Base-by-base conservation (phyloP, 2,797 vertebrate genomes). In the Delichon dasypus region DNA sequence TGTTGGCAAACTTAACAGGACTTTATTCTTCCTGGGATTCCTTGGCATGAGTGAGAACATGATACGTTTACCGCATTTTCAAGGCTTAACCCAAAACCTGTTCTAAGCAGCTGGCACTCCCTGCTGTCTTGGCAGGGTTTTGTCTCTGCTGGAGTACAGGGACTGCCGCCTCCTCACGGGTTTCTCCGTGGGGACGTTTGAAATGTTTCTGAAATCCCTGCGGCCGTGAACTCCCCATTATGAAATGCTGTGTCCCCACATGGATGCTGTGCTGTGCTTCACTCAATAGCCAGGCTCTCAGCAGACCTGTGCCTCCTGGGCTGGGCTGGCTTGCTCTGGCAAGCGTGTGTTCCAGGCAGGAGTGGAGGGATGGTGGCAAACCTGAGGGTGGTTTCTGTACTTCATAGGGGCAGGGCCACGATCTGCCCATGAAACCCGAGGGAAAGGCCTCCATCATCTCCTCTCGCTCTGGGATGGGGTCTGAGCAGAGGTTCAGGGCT, bases 321-420 rank as follows among this genome's bases (percentile, higher is more conserved):
- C 57, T n/a, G 51, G 74, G 53, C 53, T 81, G 57, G 44, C 23
- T 44, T 50, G 53, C 70, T 73, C 48, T 32, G 65, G 38, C 50
- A n/a, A 4, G 13, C 0, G 2, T 12, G 40, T 65, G 44, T 5
- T 65, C n/a, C 60, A 12, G 14, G 67, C 32, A 47, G 29, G 44
- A 47, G 12, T 2, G 2, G 30, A 66, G 48, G n/a, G 21, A 16
- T 73, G n/a, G n/a, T 38, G 1, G 4, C 57, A 61, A 42, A 34
- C 0, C 0, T 32, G 42, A 38, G 21, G 38, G 9, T 77, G 5
- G 7, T 58, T 54, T 58, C 66, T 78, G 2, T 48, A 0, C 27
- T 65, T 53, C 1, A 4, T 57, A 51, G 76, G 55, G 42, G 34
- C 23, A 22, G 10, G 25, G n/a, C 19, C 22, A 5, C 12, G 32